These are phyloP conservation scores for Leptura quadrifasciata DNA, from an alignment of 2,888 invertebrate species.

Conservation along the genomic window DNA sequence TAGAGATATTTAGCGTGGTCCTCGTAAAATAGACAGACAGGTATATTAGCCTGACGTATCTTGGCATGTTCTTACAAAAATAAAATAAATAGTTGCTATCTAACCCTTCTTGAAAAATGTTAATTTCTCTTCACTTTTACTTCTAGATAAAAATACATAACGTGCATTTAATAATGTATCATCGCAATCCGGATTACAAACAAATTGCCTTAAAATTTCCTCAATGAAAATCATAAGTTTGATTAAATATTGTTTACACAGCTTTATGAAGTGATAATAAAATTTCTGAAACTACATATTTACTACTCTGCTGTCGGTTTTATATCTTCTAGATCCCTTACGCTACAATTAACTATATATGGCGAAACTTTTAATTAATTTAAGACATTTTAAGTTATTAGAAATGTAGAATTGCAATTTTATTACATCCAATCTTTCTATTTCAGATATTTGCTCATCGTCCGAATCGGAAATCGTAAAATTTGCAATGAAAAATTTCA, in stretches of 20 bases:
- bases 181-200: background rate
- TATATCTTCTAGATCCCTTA: background rate
- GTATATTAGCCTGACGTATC: too few species aligned
- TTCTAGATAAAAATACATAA: too few species aligned
- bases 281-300: background rate
- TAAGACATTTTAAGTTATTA: constrained; percentile 14
- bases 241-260: background rate
- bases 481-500: constrained; percentile 39
- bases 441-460: constrained; percentile 49
- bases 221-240: background rate
- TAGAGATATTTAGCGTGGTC: too few species aligned
- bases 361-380: constrained; percentile 2
- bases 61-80: too few species aligned
- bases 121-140: too few species aligned
- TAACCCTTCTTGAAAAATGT: too few species aligned
- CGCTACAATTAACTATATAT: background rate
- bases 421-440: constrained; percentile 36
- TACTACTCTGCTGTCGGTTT: background rate
- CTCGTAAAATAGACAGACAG: too few species aligned
- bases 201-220: background rate
- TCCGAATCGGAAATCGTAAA: constrained; percentile 44
- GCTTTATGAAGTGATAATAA: background rate
- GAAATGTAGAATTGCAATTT: constrained; percentile 1
- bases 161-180: background rate
- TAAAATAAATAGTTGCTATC: too few species aligned